Conservation (phyloP, 2,888 invertebrate species). For the Philopedon plagiatum region DNA sequence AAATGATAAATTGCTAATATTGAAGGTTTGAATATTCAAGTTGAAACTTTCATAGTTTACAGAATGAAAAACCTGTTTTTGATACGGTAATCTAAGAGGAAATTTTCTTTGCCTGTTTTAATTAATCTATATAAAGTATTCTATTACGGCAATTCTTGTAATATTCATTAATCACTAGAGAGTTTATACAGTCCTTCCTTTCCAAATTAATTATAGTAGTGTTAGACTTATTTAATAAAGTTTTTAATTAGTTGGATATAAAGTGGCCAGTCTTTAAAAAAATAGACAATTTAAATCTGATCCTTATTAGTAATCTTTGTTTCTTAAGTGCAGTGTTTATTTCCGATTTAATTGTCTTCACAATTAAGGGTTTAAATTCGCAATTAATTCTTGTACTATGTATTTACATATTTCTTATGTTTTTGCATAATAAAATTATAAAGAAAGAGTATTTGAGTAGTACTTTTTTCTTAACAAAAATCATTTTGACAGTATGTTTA, state of each 20-base stretch:
- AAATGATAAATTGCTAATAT: neutral
- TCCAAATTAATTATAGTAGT: neutral
- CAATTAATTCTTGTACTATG: no score
- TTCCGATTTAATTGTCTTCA: no score
- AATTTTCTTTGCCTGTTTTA: constrained; percentile 11
- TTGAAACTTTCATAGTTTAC: neutral
- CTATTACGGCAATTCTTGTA: neutral
- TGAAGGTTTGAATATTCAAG: neutral
- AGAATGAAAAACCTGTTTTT: neutral
- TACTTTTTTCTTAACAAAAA: no score
- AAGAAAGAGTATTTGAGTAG: no score
- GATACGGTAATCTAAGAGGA: constrained; percentile 8
- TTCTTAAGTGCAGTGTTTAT: no score
- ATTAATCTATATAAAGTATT: constrained; percentile 9
- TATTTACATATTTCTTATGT: no score
- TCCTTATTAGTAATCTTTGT: no score
- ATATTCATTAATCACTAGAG: neutral
- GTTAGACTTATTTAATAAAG: neutral
- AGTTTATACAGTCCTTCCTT: neutral
- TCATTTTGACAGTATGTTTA: no score
- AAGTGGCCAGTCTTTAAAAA: no score
- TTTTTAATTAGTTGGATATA: neutral
- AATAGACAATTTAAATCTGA: no score
- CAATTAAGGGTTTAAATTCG: no score
- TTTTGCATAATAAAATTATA: no score